Conservation (phyloP, 2,797 vertebrate species). For the Eulemur coronatus region DNA sequence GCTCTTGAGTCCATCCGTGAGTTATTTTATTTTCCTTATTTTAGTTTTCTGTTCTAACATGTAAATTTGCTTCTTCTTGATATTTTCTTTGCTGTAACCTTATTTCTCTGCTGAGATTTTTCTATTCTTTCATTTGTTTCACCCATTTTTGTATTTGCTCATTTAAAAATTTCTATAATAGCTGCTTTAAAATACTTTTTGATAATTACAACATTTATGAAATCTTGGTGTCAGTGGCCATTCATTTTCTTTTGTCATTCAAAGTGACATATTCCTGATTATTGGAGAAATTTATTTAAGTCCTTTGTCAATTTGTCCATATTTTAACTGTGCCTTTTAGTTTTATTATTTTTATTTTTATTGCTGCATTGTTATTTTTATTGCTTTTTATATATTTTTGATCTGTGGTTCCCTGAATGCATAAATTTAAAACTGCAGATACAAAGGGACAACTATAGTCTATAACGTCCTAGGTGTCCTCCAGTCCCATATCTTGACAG, state of each 20-base stretch:
- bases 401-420: no score
- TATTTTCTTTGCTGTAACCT: neutral
- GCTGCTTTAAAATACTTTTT: neutral
- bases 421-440: no score
- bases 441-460: no score
- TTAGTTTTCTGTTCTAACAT: neutral
- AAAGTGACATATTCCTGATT: neutral
- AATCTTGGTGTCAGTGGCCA: no score
- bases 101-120: neutral
- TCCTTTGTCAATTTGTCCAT: conserved; percentile 75
- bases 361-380: no score
- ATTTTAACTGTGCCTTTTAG: no score
- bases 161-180: neutral
- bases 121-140: neutral
- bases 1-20: neutral
- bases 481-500: conserved; percentile 96
- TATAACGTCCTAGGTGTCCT: conserved; percentile 84
- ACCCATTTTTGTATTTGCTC: neutral
- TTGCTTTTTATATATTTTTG: no score
- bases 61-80: neutral
- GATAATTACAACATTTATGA: neutral
- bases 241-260: neutral
- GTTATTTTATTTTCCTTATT: neutral
- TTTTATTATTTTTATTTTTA: no score
- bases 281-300: neutral